Evolutionary conservation across 2,113 vertebrate species (phyloP), one percentile per base, ranked within the genome.

Genomic region (Larimichthys crocea): DNA sequence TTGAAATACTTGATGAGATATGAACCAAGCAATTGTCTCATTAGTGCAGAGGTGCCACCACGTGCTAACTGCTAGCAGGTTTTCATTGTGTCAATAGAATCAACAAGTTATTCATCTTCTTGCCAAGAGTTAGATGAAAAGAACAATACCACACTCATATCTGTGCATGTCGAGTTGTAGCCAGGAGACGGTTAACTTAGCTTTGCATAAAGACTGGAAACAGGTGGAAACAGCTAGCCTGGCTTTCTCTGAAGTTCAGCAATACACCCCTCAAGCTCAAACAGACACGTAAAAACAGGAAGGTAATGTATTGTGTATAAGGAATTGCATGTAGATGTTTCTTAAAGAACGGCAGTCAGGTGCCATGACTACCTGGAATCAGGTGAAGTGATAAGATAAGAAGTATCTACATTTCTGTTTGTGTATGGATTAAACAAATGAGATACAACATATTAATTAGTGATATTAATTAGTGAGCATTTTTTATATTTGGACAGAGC

Each of bases 141-240:
- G 6, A 73, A 20, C 7, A 2, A 20, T 31, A 20, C 8, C 29
- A 61, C 11, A n/a, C 22, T 74, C 0, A 44, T 24, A 40, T 40
- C 35, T 40, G 35, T 40, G 35, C 35, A 40, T 40, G 35, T 40
- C 7, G 7, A 8, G 35, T 1, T 40, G 35, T 8, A 40, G 7
- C 35, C 35, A 40, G 24, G 11, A 17, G 24, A 1, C 0, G 0
- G 12, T 22, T 52, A 26, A 17, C 3, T 67, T 74, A 50, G n/a
- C 17, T 66, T 57, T 50, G 44, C 50, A 64, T 40, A 40, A 73
- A 40, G 29, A 63, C 10, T 64, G 16, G n/a, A 75, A 42, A 44
- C 16, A 15, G 17, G 42, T 3, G 5, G 17, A 19, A 15, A 31
- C 12, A n/a, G 52, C 50, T 57, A n/a, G 44, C 5, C 11, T 56